These are phyloP conservation scores for Poecilus cupreus DNA, from an alignment of 2,888 invertebrate species.

Conservation along the genomic window DNA sequence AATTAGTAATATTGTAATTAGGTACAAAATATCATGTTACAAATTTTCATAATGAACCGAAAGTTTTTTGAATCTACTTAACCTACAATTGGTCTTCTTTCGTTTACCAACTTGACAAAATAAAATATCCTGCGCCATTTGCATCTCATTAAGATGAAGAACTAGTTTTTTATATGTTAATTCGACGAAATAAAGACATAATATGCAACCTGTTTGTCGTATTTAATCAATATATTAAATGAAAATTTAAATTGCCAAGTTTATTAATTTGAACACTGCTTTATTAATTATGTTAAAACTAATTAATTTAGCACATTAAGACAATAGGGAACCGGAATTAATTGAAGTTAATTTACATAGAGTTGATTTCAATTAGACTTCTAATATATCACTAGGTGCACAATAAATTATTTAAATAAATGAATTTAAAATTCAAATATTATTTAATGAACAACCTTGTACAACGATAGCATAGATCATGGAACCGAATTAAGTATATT, in stretches of 20 bases:
- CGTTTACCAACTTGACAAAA: slow-evolving; percentile 13
- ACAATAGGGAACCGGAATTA: not conserved
- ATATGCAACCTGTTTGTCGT: not conserved
- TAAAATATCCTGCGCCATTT: slow-evolving; percentile 39
- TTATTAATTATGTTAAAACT: slow-evolving; percentile 11
- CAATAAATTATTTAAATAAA: slow-evolving; percentile 8
- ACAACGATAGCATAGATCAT: too few species aligned
- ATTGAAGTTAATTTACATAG: not conserved
- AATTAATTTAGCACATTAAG: slow-evolving; percentile 1
- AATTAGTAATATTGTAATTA: slow-evolving; percentile 18
- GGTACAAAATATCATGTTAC: not conserved
- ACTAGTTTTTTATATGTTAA: slow-evolving; percentile 33
- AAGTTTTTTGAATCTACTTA: slow-evolving; percentile 22
- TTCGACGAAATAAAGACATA: slow-evolving; percentile 20
- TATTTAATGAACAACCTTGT: too few species aligned
- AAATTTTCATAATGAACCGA: slow-evolving; percentile 8
- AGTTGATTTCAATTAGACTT: not conserved
- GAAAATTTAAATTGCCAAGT: not conserved
- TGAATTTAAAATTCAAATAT: not conserved
- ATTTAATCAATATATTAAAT: not conserved
- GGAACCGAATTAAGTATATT: too few species aligned
- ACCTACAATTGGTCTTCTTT: slow-evolving; percentile 26
- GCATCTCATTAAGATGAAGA: slow-evolving; percentile 34
- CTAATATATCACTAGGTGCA: not conserved
- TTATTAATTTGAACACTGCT: slow-evolving; percentile 8